Evolutionary conservation across 2,797 vertebrate genomes (phyloP).

Genomic region (Spatula clypeata): DNA sequence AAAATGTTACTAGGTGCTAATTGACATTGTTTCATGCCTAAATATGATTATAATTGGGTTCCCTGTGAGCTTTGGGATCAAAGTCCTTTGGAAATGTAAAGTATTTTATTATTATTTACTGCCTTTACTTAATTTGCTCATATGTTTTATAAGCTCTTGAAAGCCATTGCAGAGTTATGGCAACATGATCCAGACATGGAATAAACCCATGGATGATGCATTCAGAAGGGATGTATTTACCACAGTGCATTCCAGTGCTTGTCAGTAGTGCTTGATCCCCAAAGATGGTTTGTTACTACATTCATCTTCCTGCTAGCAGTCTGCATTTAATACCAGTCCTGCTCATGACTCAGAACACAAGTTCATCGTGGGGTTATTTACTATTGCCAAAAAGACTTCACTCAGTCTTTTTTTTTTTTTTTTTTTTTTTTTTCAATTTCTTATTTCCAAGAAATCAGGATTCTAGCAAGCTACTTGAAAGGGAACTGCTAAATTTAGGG

Average conservation of each 20-base stretch:
- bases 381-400: neutral
- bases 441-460: neutral
- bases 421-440: neutral
- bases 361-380: neutral
- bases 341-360: slow-evolving; percentile 16
- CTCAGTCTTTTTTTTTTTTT: neutral
- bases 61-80: neutral
- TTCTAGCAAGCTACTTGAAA: neutral
- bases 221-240: slow-evolving; percentile 14
- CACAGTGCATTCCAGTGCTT: slow-evolving; percentile 2
- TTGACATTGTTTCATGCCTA: neutral
- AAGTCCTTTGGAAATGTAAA: slow-evolving; percentile 11
- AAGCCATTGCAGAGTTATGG: neutral
- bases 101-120: slow-evolving; percentile 48
- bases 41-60: neutral
- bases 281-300: neutral
- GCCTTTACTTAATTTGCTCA: neutral
- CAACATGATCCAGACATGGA: neutral
- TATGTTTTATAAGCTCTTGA: slow-evolving; percentile 37
- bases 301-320: slow-evolving; percentile 8
- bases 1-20: neutral
- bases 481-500: neutral
- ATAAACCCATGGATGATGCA: neutral
- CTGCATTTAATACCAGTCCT: slow-evolving; percentile 3
- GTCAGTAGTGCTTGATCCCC: neutral